Base-by-base conservation (phyloP, 2,888 invertebrate species). In the Cotesia congregata region DNA sequence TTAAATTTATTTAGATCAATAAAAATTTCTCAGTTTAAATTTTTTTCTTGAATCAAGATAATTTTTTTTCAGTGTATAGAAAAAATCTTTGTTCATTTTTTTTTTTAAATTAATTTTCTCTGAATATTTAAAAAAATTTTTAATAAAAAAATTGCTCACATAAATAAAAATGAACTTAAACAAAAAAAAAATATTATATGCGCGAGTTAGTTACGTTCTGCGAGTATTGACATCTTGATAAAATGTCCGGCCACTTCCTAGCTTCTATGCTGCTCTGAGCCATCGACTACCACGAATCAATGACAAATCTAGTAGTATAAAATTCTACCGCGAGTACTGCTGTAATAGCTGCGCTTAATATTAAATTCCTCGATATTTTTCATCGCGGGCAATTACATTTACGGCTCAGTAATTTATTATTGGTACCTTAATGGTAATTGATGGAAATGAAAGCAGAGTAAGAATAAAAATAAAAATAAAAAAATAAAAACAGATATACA, bases 221-320 rank as follows among this genome's bases (percentile, higher is more conserved):
- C 68, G 83, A 86, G 86, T 86, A 86, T 86, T 83, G 86, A 86
- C 84, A 85, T 86, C 83, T 84, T 83, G 83, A 79, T 82, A 83
- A 77, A 74, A 76, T 78, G 74, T 81, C 71, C 77, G 81, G 84
- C 84, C 82, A 87, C 86, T 86, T 87, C 86, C 86, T 86, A 83
- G 75, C 79, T 50, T 72, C 72, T 82, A 83, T 86, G 84, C 79
- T 84, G 81, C 82, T 86, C 86, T 86, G 85, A 76, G 81, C 78
- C 80, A 72, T 74, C 72, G 80, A 79, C 83, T 83, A 81, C 84
- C 82, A 79, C 82, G 86, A 86, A 86, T 86, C 86, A 86, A 86
- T 86, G 86, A 86, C 86, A 86, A 86, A 84, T 83, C 81, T 81
- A 80, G 79, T 82, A 79, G 79, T 79, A 80, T 50, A 12, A 50